Conservation (phyloP, 2,888 invertebrate species). For the Junonia oenone region DNA sequence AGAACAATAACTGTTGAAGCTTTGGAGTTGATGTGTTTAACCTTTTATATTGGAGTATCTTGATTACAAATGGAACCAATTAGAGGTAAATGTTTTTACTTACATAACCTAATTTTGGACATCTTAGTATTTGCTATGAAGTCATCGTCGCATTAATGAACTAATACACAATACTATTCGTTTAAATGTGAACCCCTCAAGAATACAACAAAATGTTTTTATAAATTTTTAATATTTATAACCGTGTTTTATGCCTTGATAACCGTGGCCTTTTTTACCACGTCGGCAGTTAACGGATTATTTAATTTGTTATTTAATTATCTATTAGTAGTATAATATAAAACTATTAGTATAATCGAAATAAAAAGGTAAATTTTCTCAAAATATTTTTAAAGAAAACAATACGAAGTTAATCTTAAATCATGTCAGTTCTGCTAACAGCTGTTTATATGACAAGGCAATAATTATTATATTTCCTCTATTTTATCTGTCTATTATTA, state of each 20-base stretch:
- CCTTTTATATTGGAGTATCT: constrained; percentile 36
- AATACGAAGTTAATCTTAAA: neutral
- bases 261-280: constrained; percentile 3
- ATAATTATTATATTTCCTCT: neutral
- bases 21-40: constrained; percentile 45
- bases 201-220: neutral
- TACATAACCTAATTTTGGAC: constrained; percentile 50
- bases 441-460: constrained; percentile 18
- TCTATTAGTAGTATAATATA: neutral
- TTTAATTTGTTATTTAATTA: neutral
- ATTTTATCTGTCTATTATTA: neutral
- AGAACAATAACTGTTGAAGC: constrained; percentile 35
- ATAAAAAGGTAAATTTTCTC: too few species aligned
- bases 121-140: constrained; percentile 2
- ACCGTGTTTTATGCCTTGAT: neutral
- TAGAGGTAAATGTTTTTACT: constrained; percentile 55
- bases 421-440: constrained; percentile 8
- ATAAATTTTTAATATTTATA: neutral
- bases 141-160: neutral
- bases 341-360: neutral
- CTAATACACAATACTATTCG: neutral
- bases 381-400: too few species aligned
- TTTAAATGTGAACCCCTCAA: neutral
- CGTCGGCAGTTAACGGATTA: neutral
- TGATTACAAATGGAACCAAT: constrained; percentile 59